These are phyloP conservation scores for Scrobipalpa atriplicella DNA, from an alignment of 2,888 invertebrate species.

Conservation along the genomic window DNA sequence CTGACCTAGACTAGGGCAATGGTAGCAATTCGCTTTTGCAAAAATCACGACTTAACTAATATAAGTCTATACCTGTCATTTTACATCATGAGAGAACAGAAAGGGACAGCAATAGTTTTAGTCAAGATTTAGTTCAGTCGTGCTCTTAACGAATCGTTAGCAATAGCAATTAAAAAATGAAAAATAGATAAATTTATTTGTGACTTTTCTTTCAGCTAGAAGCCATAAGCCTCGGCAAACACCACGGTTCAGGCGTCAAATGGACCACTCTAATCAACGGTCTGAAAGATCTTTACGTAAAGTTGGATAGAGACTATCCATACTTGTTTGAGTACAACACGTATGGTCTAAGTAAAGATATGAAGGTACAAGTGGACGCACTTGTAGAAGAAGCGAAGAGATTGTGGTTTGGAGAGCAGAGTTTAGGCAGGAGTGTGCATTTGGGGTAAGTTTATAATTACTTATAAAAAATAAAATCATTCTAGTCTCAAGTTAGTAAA, in stretches of 20 bases:
- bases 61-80: too few relatives aligned
- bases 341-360: conserved; percentile 56
- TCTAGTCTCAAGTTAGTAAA: too few relatives aligned
- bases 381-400: conserved; percentile 50
- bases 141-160: too few relatives aligned
- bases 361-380: conserved; percentile 39
- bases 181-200: neutral
- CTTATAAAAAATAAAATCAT: neutral
- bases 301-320: conserved; percentile 60
- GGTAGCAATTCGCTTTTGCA: too few relatives aligned
- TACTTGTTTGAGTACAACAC: conserved; percentile 65
- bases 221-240: conserved; percentile 47
- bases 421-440: conserved; percentile 56
- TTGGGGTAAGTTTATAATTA: conserved; percentile 54
- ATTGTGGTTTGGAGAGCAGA: conserved; percentile 61
- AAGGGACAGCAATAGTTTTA: too few relatives aligned
- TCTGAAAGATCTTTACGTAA: conserved; percentile 59
- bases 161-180: too few relatives aligned
- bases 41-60: too few relatives aligned
- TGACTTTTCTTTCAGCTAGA: conserved; percentile 49
- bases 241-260: conserved; percentile 49
- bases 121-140: too few relatives aligned
- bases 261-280: conserved; percentile 66
- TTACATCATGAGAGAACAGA: too few relatives aligned
- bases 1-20: too few relatives aligned